Evolutionary conservation across 2,113 vertebrate genomes (phyloP).

Genomic region (Rhea pennata): DNA sequence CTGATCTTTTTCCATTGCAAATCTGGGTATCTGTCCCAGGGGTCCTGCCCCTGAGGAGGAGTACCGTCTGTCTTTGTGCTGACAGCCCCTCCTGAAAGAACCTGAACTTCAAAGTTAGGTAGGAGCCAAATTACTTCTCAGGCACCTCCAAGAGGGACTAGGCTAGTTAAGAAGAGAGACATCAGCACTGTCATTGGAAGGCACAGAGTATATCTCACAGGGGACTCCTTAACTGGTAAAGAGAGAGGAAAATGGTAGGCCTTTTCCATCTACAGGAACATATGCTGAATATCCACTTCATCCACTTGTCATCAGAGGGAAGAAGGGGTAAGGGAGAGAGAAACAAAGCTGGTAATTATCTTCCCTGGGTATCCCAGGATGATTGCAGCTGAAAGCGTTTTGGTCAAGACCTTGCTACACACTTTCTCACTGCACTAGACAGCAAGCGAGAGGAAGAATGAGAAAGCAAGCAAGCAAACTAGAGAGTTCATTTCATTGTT

Average conservation of each 20-base stretch:
- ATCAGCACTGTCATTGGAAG: slow-evolving; percentile 31
- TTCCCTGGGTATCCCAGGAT: slow-evolving; percentile 58
- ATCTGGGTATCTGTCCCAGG: background rate
- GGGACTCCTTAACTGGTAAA: slow-evolving; percentile 41
- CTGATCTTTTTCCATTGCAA: background rate
- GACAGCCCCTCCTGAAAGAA: slow-evolving; percentile 24
- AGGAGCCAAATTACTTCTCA: slow-evolving; percentile 27
- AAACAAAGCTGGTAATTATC: slow-evolving; percentile 71
- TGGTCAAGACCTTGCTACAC: slow-evolving; percentile 58
- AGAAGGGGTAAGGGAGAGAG: slow-evolving; percentile 20
- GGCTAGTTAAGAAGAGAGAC: slow-evolving; percentile 6
- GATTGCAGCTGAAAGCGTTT: slow-evolving; percentile 57
- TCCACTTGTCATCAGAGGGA: slow-evolving; percentile 51
- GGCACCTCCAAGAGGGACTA: background rate
- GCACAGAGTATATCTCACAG: slow-evolving; percentile 13
- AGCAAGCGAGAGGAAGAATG: background rate
- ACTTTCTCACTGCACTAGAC: background rate
- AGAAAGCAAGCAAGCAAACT: slow-evolving; percentile 8
- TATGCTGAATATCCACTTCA: slow-evolving; percentile 11
- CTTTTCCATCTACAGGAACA: background rate
- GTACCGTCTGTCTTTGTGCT: rapidly evolving
- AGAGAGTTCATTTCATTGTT: slow-evolving; percentile 39
- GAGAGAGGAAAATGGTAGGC: background rate
- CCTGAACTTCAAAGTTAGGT: slow-evolving; percentile 40
- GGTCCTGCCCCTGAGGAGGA: background rate